Evolutionary conservation across 2,113 vertebrate species (phyloP).

Genomic region (Sceloporus undulatus): DNA sequence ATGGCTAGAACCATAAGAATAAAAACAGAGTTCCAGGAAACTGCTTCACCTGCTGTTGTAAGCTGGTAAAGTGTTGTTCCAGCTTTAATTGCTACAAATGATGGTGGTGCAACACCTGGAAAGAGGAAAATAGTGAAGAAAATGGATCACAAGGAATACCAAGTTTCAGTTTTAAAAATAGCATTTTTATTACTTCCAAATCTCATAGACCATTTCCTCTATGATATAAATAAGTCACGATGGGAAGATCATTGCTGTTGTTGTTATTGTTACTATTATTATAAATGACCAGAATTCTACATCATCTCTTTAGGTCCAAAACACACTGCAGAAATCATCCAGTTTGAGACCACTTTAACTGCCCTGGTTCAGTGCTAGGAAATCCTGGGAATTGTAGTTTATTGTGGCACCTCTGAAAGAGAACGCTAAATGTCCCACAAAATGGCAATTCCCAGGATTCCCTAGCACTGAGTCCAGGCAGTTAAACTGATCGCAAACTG

Average conservation of each 20-base stretch:
- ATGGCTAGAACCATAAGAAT: conserved; percentile 92
- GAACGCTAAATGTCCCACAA: no score
- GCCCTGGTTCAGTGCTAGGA: no score
- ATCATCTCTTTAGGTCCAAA: no score
- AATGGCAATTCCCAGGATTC: no score
- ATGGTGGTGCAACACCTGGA: conserved; percentile 95
- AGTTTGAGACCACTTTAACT: no score
- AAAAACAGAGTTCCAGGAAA: conserved; percentile 97
- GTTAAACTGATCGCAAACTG: no score
- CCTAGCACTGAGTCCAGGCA: no score
- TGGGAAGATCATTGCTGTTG: background rate
- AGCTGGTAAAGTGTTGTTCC: conserved; percentile 97
- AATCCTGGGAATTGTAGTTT: no score
- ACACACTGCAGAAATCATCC: no score
- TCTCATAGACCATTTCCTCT: background rate
- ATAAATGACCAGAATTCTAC: no score
- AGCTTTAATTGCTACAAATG: conserved; percentile 97
- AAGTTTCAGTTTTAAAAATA: background rate
- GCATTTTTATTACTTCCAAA: background rate
- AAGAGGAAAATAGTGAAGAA: conserved; percentile 35
- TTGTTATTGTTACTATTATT: no score
- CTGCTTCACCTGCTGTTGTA: conserved; percentile 96
- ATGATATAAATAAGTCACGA: background rate
- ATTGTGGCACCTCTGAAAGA: no score
- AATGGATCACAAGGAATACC: conserved; percentile 5